Conservation (phyloP, 2,797 vertebrate species). For the Cossypha polioptera region DNA sequence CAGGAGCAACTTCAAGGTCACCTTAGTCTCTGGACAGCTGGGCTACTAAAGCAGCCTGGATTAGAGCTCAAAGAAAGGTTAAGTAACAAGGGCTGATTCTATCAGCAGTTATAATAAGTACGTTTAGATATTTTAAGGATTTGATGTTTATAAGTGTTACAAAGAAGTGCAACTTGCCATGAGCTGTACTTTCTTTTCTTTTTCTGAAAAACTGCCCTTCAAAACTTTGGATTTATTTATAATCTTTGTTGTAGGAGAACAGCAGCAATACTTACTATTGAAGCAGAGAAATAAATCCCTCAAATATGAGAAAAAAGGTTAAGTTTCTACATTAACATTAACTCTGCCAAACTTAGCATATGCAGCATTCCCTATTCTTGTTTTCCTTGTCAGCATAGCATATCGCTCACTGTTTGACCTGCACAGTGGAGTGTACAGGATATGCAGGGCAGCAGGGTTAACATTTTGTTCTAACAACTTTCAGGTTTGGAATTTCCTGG, state of each 20-base stretch:
- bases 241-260: neutral
- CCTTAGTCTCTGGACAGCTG: neutral
- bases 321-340: neutral
- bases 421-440: neutral
- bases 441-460: neutral
- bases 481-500: neutral
- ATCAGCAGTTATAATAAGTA: neutral
- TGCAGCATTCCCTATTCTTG: neutral
- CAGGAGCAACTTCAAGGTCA: neutral
- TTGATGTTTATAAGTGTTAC: neutral
- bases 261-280: neutral
- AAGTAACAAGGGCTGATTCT: neutral
- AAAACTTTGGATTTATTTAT: neutral
- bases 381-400: neutral
- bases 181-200: neutral
- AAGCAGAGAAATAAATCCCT: neutral
- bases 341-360: neutral
- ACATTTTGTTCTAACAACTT: neutral
- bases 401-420: neutral
- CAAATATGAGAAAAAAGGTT: neutral
- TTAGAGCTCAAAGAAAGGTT: neutral
- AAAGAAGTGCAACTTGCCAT: neutral
- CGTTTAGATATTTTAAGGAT: neutral
- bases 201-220: neutral
- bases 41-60: neutral